These are phyloP conservation scores for Panulirus ornatus DNA, from an alignment of 1,140 invertebrate species.

Conservation along the genomic window DNA sequence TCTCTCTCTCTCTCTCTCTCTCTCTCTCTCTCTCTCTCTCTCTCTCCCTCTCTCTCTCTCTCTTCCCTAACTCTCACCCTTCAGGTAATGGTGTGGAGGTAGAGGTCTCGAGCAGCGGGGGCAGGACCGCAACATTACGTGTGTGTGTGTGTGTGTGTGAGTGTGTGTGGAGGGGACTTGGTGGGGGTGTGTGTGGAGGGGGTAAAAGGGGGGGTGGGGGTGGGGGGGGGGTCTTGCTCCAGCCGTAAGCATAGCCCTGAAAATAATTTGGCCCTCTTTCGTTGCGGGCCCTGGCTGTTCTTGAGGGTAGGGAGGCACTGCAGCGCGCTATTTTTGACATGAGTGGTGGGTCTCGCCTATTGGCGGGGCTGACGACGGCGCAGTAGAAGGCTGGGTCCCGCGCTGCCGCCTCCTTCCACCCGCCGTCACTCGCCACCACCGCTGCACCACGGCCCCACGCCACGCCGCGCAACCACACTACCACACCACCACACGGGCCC, in stretches of 20 bases:
- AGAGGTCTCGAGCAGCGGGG: neutral
- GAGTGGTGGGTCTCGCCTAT: constrained; percentile 43
- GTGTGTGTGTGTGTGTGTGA: no score
- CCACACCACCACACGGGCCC: constrained; percentile 59
- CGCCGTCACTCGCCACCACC: constrained; percentile 69
- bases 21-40: no score
- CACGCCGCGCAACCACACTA: constrained; percentile 68
- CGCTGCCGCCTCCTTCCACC: constrained; percentile 35
- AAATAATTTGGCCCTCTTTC: constrained; percentile 70
- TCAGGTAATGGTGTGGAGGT: neutral
- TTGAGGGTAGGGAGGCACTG: constrained; percentile 43
- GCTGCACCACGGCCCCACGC: constrained; percentile 66
- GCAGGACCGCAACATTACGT: neutral
- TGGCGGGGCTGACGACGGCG: constrained; percentile 38
- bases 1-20: no score
- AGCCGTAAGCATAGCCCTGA: constrained; percentile 67
- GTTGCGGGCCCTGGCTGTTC: constrained; percentile 38
- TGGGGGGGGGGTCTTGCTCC: constrained; percentile 19
- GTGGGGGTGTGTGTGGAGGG: neutral
- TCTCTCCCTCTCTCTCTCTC: no score
- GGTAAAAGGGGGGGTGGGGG: neutral
- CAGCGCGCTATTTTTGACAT: constrained; percentile 69
- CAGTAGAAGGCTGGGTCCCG: neutral
- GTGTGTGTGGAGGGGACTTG: no score
- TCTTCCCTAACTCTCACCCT: no score